Evolutionary conservation across 2,888 invertebrate species (phyloP).

Genomic region (Cantharis flavilabris): DNA sequence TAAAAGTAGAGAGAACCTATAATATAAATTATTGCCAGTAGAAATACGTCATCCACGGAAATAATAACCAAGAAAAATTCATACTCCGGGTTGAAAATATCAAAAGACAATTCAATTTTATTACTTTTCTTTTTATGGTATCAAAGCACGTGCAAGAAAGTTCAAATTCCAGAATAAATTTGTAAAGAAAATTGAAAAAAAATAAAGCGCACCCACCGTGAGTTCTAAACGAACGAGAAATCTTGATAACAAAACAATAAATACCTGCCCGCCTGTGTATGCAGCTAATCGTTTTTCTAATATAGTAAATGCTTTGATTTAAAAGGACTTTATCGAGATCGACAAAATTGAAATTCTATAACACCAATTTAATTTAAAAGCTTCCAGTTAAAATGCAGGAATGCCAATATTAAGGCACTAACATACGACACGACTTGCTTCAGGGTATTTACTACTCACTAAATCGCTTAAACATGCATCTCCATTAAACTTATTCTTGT

Average conservation of each 20-base stretch:
- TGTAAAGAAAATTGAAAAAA: constrained; percentile 28
- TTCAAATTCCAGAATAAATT: constrained; percentile 26
- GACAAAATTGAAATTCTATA: constrained; percentile 21
- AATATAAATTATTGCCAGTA: constrained; percentile 28
- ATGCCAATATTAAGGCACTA: constrained; percentile 29
- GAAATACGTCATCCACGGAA: constrained; percentile 28
- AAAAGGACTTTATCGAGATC: constrained; percentile 28
- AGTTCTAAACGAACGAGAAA: neutral
- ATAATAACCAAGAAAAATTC: constrained; percentile 32
- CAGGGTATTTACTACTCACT: constrained; percentile 30
- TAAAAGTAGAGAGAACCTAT: constrained; percentile 28
- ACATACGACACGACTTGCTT: constrained; percentile 24
- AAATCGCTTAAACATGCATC: constrained; percentile 39
- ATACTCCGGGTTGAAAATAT: constrained; percentile 31
- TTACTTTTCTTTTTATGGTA: constrained; percentile 38
- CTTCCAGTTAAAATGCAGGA: constrained; percentile 25
- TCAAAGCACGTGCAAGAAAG: constrained; percentile 36
- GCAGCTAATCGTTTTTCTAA: constrained; percentile 25
- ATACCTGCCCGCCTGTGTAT: constrained; percentile 18
- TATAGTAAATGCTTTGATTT: constrained; percentile 30
- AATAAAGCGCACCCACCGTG: constrained; percentile 18
- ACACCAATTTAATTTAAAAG: constrained; percentile 20
- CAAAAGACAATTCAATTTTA: constrained; percentile 37
- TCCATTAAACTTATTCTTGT: constrained; percentile 42
- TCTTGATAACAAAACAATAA: neutral